A percentile compares a stretch with the other conserved stretches of the same genome.
Evolutionary conservation across 2,888 invertebrate genomes (phyloP).

Genomic region (Molorchus minor): DNA sequence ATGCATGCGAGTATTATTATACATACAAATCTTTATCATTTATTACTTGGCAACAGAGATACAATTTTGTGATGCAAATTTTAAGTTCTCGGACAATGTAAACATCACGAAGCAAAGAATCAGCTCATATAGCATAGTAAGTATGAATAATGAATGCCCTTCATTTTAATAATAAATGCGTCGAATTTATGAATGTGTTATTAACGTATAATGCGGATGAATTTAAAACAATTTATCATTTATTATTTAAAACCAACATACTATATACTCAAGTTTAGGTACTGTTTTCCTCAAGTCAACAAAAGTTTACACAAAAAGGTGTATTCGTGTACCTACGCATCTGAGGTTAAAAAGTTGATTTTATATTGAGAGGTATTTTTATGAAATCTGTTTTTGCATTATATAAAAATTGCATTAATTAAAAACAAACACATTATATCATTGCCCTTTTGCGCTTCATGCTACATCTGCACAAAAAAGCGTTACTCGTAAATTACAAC

Average conservation of each 20-base stretch:
- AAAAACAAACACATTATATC: neutral
- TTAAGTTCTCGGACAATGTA: slow-evolving; percentile 50
- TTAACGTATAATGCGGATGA: slow-evolving; percentile 23
- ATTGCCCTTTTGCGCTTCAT: neutral
- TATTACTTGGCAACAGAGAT: slow-evolving; percentile 48
- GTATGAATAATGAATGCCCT: slow-evolving; percentile 51
- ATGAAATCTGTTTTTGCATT: no score
- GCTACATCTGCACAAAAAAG: slow-evolving; percentile 2
- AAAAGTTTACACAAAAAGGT: no score
- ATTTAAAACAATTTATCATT: neutral
- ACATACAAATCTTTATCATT: slow-evolving; percentile 52
- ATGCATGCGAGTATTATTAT: slow-evolving; percentile 47
- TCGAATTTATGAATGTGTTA: slow-evolving; percentile 54
- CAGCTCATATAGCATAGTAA: slow-evolving; percentile 47
- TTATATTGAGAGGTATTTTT: no score
- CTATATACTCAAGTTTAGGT: no score
- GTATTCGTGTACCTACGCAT: no score
- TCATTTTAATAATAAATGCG: slow-evolving; percentile 55
- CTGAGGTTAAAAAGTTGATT: no score
- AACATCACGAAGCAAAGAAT: slow-evolving; percentile 46
- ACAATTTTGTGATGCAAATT: slow-evolving; percentile 54
- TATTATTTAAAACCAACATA: slow-evolving; percentile 1
- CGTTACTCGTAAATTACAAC: slow-evolving; percentile 6
- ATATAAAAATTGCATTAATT: no score
- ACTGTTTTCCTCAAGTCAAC: no score